Base-by-base conservation (phyloP, 2,888 invertebrate genomes). In the Spisula solida region DNA sequence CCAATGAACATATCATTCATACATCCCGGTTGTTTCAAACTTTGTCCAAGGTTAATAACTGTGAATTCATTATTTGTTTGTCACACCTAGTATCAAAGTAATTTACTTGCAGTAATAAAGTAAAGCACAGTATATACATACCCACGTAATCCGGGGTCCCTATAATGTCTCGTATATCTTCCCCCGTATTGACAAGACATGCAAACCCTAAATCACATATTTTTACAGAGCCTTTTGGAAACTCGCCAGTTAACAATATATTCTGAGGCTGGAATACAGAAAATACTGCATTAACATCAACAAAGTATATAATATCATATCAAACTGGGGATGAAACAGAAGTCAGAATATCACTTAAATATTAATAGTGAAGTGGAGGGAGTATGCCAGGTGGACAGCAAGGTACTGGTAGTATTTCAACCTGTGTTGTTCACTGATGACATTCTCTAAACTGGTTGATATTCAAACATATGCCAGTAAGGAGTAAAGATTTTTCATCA, bases 91-190 rank as follows among this genome's bases (percentile, higher is more conserved):
- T 41, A 2, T 41, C 41, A 8, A 41, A 41, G 2, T 41, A 41
- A 8, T 41, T 41, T 41, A 2, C 2, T 5, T 41, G 4, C 41
- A 41, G 41, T 5, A 41, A 41, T 66, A 25, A 20, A 66, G 16
- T 25, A 25, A 5, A 66, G n/a, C 25, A 66, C 60, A 66, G 0
- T 66, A 25, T 66, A 25, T 79, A 97, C 98, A 97, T 95, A 98
- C 98, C 98, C 94, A 99, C 99, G 97, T 99, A 99, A 97, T 99
- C 99, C 94, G 99, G 98, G 87, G 99, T 98, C 96, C 99, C 99
- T 94, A 99, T 97, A 96, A 99, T 99, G 97, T 99, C 99, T 93
- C 99, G 97, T 55, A 99, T 98, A 97, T 99, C 98, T 93, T 98
- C 98, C 85, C 98, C 98, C 90, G 98, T 98, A 97, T 98, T 98